Conservation (phyloP, 2,113 vertebrate species). For the Agelaius phoeniceus region DNA sequence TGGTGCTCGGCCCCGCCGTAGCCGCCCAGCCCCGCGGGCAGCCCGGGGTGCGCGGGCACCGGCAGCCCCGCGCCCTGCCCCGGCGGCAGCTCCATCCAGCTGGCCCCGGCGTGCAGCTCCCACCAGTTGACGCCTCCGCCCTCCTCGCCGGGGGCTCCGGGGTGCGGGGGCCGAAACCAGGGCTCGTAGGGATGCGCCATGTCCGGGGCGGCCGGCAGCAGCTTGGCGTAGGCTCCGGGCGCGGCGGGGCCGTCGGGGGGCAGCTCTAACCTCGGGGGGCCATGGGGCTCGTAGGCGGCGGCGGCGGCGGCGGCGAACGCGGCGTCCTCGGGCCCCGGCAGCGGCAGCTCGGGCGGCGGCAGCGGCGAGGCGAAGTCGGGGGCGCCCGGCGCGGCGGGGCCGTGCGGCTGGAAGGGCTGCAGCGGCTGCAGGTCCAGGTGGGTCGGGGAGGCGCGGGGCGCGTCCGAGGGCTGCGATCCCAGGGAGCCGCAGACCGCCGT, state of each 20-base stretch:
- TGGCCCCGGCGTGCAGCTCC: conserved; percentile 88
- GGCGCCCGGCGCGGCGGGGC: conserved; percentile 45
- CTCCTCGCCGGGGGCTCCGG: conserved; percentile 82
- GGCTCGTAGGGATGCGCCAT: conserved; percentile 95
- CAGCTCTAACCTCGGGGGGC: conserved; percentile 71
- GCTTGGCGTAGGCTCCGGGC: conserved; percentile 72
- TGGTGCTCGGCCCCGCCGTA: conserved; percentile 84
- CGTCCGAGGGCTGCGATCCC: conserved; percentile 79
- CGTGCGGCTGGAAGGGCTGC: conserved; percentile 75
- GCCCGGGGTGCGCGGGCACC: conserved; percentile 76
- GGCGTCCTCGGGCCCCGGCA: conserved; percentile 67
- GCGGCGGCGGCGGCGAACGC: conserved; percentile 30
- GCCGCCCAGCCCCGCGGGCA: conserved; percentile 81
- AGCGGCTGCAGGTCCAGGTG: conserved; percentile 76
- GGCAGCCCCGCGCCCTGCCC: conserved; percentile 74
- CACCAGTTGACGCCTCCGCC: conserved; percentile 87
- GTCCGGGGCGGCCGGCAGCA: conserved; percentile 73
- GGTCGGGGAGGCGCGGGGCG: conserved; percentile 72
- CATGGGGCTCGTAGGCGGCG: conserved; percentile 65
- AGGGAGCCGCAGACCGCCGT: conserved; percentile 81
- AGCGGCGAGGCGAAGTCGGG: conserved; percentile 68
- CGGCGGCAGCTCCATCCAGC: conserved; percentile 91
- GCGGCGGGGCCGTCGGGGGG: conserved; percentile 64
- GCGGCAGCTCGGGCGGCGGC: conserved; percentile 70
- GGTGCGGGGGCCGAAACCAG: conserved; percentile 87